Evolutionary conservation across 2,797 vertebrate genomes (phyloP).

Genomic region (Microctenopoma steveboyesi): DNA sequence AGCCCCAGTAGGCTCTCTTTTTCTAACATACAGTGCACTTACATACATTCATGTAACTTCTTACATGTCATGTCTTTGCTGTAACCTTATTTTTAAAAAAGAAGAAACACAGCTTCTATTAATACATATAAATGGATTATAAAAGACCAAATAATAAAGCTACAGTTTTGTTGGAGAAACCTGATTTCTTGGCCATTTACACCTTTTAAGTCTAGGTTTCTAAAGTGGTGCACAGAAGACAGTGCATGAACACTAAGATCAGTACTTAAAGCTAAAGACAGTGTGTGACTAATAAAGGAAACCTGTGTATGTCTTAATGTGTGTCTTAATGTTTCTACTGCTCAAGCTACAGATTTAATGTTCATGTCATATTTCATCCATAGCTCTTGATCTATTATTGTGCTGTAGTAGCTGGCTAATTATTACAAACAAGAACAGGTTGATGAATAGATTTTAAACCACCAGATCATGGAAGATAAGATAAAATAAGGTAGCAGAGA

Average conservation of each 20-base stretch:
- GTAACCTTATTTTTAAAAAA: neutral
- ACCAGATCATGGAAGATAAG: neutral
- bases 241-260: conserved; percentile 13
- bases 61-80: conserved; percentile 5
- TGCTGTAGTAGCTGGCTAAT: neutral
- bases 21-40: neutral
- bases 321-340: neutral
- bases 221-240: conserved; percentile 1
- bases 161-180: conserved; percentile 14
- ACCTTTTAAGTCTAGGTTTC: conserved; percentile 2
- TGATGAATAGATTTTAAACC: neutral
- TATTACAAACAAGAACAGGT: neutral
- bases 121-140: conserved; percentile 7
- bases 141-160: conserved; percentile 14
- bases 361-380: neutral
- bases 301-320: neutral
- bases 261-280: neutral
- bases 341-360: neutral
- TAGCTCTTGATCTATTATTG: conserved; percentile 2
- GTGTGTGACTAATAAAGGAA: neutral
- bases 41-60: neutral
- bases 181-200: conserved; percentile 16
- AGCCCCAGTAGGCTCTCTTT: neutral
- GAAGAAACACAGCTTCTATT: neutral
- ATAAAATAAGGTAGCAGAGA: neutral